phyloP scores from a whole-genome alignment of 2,888 invertebrate species.

The Eilema depressum region DNA sequence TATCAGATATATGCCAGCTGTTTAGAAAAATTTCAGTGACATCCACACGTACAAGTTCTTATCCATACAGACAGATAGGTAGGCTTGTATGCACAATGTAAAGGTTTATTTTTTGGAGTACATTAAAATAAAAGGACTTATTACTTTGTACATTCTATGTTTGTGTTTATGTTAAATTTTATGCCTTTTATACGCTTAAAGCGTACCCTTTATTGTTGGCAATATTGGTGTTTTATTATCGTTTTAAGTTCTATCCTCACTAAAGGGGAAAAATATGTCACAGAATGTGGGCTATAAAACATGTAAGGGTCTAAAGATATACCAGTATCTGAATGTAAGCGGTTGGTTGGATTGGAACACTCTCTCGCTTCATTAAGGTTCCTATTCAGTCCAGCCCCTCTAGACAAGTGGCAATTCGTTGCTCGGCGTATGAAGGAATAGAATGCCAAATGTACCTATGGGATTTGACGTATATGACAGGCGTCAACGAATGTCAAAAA shows the following conservation, averaged over 20 bases:
- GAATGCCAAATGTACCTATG: too few relatives aligned
- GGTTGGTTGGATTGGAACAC: constrained; percentile 32
- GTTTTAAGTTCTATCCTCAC: constrained; percentile 18
- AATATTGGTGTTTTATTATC: constrained; percentile 23
- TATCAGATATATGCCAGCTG: too few relatives aligned
- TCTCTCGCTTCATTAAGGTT: background rate
- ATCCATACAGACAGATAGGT: background rate
- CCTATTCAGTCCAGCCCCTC: background rate
- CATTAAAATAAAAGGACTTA: constrained; percentile 17
- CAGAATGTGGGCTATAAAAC: constrained; percentile 31
- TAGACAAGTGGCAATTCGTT: too few relatives aligned
- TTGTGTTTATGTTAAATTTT: constrained; percentile 20
- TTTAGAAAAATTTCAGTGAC: background rate
- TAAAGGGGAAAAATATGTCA: constrained; percentile 24
- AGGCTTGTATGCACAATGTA: background rate
- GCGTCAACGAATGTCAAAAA: too few relatives aligned
- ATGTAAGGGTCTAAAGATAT: constrained; percentile 26
- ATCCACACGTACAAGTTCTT: background rate
- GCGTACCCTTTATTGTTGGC: constrained; percentile 9
- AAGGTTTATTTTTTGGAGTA: constrained; percentile 12
- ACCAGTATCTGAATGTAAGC: constrained; percentile 46
- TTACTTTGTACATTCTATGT: constrained; percentile 15
- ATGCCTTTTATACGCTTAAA: constrained; percentile 21
- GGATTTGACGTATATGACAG: too few relatives aligned
- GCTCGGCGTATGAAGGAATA: too few relatives aligned